These are phyloP conservation scores for Escarpia spicata DNA, from an alignment of 2,888 invertebrate species.

Conservation along the genomic window DNA sequence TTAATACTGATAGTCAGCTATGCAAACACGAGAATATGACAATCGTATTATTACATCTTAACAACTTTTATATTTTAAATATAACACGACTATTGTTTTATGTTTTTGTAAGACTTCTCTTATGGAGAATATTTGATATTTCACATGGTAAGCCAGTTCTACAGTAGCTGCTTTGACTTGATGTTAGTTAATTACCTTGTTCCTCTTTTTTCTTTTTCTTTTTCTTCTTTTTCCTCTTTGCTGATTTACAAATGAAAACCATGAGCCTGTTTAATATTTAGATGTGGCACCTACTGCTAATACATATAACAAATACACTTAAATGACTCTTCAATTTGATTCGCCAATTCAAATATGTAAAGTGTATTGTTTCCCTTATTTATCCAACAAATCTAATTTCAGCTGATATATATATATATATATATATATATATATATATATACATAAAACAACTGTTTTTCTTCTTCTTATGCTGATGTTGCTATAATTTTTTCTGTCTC, in stretches of 20 bases:
- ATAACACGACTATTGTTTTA: neutral
- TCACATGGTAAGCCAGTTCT: neutral
- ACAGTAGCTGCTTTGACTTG: no score
- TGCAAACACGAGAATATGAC: neutral
- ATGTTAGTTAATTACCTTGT: neutral
- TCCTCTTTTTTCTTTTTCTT: conserved; percentile 11
- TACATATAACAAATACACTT: neutral
- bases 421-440: no score
- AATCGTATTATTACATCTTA: neutral
- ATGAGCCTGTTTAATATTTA: neutral
- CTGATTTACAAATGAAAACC: neutral
- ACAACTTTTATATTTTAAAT: neutral
- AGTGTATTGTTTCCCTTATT: neutral
- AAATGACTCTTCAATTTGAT: neutral
- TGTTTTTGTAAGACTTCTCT: neutral
- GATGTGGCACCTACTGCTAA: neutral
- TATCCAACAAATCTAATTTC: neutral
- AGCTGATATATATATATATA: neutral
- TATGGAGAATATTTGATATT: neutral
- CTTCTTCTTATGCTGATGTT: neutral
- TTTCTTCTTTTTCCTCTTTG: conserved; percentile 10
- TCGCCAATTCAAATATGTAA: neutral
- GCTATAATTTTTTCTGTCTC: neutral
- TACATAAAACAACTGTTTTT: no score
- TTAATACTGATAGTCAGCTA: neutral